phyloP scores from a whole-genome alignment of 2,888 invertebrate genomes.

The Blastobasis adustella region DNA sequence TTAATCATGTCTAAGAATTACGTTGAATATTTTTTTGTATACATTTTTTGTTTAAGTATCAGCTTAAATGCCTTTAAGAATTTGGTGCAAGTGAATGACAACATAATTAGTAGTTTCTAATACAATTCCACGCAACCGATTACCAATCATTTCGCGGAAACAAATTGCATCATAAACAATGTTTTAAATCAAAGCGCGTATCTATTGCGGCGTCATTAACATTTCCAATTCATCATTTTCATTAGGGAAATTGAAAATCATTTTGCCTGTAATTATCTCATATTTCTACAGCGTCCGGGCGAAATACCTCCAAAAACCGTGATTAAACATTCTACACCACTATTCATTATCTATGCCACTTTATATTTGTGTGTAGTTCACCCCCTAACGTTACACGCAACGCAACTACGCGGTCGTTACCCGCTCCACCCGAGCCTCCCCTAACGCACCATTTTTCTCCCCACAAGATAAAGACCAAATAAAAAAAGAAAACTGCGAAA shows the following conservation, averaged over 20 bases:
- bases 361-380: slow-evolving; percentile 26
- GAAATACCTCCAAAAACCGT: slow-evolving; percentile 62
- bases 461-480: slow-evolving; percentile 72
- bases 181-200: not conserved
- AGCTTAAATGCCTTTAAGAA: too few relatives aligned
- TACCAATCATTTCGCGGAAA: too few relatives aligned
- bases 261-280: slow-evolving; percentile 63
- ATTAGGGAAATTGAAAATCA: slow-evolving; percentile 51
- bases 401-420: slow-evolving; percentile 53
- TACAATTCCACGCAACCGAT: too few relatives aligned
- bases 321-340: slow-evolving; percentile 69
- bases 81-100: too few relatives aligned
- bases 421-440: slow-evolving; percentile 35
- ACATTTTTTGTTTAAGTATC: too few relatives aligned
- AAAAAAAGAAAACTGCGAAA: slow-evolving; percentile 72
- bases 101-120: too few relatives aligned
- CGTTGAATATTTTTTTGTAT: too few relatives aligned
- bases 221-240: slow-evolving; percentile 38
- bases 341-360: slow-evolving; percentile 63
- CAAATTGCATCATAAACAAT: too few relatives aligned
- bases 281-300: slow-evolving; percentile 47
- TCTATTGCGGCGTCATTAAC: slow-evolving; percentile 28
- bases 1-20: too few relatives aligned
- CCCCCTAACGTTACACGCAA: slow-evolving; percentile 70
- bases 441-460: slow-evolving; percentile 67